Conservation (phyloP, 2,888 invertebrate genomes). For the Petrolisthes cinctipes region DNA sequence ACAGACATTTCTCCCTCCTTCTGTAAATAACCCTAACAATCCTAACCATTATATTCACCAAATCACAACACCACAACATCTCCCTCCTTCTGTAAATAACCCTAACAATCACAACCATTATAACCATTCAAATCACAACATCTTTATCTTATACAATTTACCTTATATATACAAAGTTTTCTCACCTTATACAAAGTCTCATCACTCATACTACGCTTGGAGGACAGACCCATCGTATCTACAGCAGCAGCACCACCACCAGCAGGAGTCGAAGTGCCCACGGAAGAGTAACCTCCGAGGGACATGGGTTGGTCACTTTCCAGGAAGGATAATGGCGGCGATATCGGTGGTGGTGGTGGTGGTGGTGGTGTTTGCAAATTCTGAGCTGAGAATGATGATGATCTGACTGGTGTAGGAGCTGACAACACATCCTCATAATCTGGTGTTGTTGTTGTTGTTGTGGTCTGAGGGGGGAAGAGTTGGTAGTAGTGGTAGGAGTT, state of each 20-base stretch:
- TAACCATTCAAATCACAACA: neutral
- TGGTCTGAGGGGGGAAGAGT: neutral
- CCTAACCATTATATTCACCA: no score
- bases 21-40: no score
- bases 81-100: no score
- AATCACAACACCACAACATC: no score
- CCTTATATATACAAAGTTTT: neutral
- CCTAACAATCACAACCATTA: no score
- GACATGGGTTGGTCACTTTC: constrained; percentile 40
- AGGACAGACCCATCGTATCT: constrained; percentile 22
- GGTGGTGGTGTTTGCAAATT: constrained; percentile 2
- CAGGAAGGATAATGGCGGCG: neutral
- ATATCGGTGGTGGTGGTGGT: no score
- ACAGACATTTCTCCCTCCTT: no score
- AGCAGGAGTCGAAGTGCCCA: neutral
- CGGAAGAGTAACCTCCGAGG: constrained; percentile 20
- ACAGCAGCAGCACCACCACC: no score
- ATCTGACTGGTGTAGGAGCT: neutral
- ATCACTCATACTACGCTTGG: constrained; percentile 56
- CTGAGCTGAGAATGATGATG: constrained; percentile 15
- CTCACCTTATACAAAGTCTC: constrained; percentile 57
- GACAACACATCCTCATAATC: constrained; percentile 24
- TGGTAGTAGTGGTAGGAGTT: neutral
- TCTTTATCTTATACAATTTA: no score
- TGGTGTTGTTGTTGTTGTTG: neutral